Conservation (phyloP, 2,113 vertebrate genomes). For the Periophthalmus modestus region DNA sequence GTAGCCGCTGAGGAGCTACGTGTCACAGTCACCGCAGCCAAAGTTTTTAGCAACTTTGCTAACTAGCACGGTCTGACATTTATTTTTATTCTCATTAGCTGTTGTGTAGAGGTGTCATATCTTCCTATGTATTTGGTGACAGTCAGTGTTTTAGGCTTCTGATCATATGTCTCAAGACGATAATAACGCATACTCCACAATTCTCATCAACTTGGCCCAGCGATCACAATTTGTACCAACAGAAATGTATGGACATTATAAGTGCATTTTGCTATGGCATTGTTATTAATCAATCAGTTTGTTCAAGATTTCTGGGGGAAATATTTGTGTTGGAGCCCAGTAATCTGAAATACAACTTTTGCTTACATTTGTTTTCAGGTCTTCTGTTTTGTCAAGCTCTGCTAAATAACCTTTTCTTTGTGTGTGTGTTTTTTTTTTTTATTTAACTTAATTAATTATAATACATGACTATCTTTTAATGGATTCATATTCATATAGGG, state of each 20-base stretch:
- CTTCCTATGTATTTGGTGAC: not conserved
- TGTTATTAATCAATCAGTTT: no score
- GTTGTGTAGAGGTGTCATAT: not conserved
- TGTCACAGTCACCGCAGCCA: slow-evolving; percentile 76
- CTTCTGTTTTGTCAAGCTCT: no score
- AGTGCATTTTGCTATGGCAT: no score
- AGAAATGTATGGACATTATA: not conserved
- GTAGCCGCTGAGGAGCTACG: slow-evolving; percentile 69
- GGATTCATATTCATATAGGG: not conserved
- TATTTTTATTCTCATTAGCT: not conserved
- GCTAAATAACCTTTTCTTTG: not conserved
- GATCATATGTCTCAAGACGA: not conserved
- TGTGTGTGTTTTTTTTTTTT: no score
- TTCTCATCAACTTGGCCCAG: not conserved
- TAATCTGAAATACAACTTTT: no score
- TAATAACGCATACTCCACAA: not conserved
- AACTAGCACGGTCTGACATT: slow-evolving; percentile 40
- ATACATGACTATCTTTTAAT: not conserved
- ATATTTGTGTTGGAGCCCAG: no score
- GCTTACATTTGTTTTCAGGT: no score
- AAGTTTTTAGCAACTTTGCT: slow-evolving; percentile 77
- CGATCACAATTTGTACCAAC: not conserved
- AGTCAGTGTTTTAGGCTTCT: not conserved
- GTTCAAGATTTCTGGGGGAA: no score
- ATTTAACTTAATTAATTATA: no score